These are phyloP conservation scores for Mesaphorura yosii DNA, from an alignment of 1,140 invertebrate species.

Conservation along the genomic window DNA sequence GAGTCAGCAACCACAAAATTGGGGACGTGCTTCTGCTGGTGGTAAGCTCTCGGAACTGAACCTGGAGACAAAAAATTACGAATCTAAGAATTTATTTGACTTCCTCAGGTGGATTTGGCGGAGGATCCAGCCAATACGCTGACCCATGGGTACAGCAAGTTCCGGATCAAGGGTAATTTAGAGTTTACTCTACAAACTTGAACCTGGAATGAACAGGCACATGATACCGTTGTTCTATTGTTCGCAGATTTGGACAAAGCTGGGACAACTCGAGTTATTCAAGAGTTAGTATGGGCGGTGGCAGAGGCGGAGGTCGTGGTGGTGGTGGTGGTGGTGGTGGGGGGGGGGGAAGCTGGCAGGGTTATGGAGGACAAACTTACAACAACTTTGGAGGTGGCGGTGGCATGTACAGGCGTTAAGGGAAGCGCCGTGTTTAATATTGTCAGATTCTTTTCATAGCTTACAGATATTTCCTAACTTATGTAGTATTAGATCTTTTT, in stretches of 20 bases:
- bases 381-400: constrained; percentile 9
- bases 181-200: no score
- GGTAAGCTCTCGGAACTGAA: no score
- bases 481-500: no score
- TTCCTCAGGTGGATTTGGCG: not conserved
- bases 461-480: no score
- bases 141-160: constrained; percentile 29
- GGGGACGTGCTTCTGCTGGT: not conserved
- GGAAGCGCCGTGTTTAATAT: no score
- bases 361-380: constrained; percentile 25
- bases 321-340: constrained; percentile 6
- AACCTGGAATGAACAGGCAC: no score
- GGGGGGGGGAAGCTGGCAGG: constrained; percentile 25
- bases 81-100: no score
- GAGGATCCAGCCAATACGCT: not conserved
- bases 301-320: constrained; percentile 13
- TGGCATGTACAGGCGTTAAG: not conserved
- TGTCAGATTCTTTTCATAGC: no score
- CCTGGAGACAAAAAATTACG: no score
- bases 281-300: constrained; percentile 9
- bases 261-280: no score
- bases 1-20: not conserved
- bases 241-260: constrained; percentile 24
- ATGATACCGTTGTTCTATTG: no score
- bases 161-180: constrained; percentile 31